Evolutionary conservation across 2,888 invertebrate genomes (phyloP).

Genomic region (Zelleria hepariella): DNA sequence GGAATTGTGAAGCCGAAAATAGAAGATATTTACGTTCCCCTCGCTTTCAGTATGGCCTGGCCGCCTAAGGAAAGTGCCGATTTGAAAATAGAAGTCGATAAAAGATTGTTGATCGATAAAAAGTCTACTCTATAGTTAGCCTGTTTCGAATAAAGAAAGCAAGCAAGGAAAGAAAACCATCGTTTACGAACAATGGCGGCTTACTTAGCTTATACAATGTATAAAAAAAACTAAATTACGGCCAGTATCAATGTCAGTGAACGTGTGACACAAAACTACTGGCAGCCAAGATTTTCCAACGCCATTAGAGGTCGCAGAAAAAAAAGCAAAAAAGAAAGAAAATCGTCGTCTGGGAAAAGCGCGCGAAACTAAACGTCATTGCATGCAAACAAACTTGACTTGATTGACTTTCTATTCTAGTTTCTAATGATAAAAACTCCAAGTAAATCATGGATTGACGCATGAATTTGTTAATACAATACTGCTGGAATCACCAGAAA

Average conservation of each 20-base stretch:
- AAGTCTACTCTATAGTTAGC: no score
- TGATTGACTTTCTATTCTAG: conserved; percentile 15
- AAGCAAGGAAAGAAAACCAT: background rate
- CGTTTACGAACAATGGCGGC: background rate
- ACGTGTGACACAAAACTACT: conserved; percentile 5
- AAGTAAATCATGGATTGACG: background rate
- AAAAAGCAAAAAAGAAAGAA: conserved; percentile 10
- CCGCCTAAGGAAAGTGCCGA: conserved; percentile 16
- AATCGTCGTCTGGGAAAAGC: conserved; percentile 25
- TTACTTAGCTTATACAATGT: background rate
- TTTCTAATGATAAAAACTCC: conserved; percentile 24
- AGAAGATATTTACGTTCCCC: conserved; percentile 50
- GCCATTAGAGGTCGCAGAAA: conserved; percentile 15
- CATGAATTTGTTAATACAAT: background rate
- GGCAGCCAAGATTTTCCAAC: conserved; percentile 12
- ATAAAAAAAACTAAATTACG: background rate
- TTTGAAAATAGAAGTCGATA: conserved; percentile 38
- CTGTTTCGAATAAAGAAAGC: background rate
- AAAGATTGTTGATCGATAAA: conserved; percentile 16
- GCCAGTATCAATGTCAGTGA: background rate
- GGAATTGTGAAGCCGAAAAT: conserved; percentile 64
- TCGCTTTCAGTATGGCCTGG: conserved; percentile 25
- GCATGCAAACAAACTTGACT: conserved; percentile 15
- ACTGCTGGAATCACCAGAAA: no score
- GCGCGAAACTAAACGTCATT: conserved; percentile 17